Conservation (phyloP, 2,797 vertebrate genomes). For the Semotilus atromaculatus region DNA sequence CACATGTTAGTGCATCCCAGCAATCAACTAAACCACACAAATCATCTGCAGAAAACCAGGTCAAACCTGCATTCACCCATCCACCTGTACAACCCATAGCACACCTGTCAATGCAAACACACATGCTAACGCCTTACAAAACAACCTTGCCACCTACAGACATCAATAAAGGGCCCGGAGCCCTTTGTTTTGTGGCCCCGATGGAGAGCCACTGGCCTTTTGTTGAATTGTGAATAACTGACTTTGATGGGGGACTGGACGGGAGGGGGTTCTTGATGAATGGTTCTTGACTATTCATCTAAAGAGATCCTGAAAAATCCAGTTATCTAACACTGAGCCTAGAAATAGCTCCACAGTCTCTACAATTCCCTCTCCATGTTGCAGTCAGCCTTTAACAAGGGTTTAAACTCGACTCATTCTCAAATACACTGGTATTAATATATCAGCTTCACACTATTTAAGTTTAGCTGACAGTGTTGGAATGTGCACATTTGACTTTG, state of each 20-base stretch:
- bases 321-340: slow-evolving; percentile 36
- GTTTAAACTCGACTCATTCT: slow-evolving; percentile 2
- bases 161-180: slow-evolving; percentile 17
- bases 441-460: slow-evolving; percentile 23
- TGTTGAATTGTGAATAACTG: slow-evolving; percentile 54
- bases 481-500: background rate
- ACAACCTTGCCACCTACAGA: slow-evolving; percentile 3
- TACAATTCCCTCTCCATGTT: slow-evolving; percentile 26
- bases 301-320: slow-evolving; percentile 43
- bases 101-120: slow-evolving; percentile 37
- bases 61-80: background rate
- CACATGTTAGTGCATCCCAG: background rate
- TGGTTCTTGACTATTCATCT: slow-evolving; percentile 41
- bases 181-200: slow-evolving; percentile 45
- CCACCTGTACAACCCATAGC: background rate
- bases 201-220: slow-evolving; percentile 30
- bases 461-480: background rate
- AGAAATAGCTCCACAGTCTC: slow-evolving; percentile 45
- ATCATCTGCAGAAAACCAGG: background rate
- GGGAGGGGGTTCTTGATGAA: background rate
- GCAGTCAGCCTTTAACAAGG: slow-evolving; percentile 14
- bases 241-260: slow-evolving; percentile 47
- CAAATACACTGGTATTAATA: slow-evolving; percentile 12
- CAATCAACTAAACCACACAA: background rate
- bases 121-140: slow-evolving; percentile 18